These are phyloP conservation scores for Casuarius casuarius DNA, from an alignment of 2,113 vertebrate genomes.

Conservation along the genomic window DNA sequence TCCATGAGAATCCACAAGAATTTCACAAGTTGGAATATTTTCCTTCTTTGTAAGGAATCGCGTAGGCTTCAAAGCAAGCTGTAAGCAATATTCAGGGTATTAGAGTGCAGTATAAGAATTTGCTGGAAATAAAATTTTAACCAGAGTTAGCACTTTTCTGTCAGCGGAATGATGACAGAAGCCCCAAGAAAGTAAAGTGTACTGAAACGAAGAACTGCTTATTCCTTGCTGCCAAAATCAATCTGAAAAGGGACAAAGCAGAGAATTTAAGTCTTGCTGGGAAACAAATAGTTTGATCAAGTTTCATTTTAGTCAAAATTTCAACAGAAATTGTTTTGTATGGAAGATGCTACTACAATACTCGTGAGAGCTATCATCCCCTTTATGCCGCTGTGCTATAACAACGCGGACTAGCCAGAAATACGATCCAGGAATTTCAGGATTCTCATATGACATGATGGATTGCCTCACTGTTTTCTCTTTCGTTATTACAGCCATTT, in stretches of 20 bases:
- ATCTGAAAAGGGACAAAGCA: background rate
- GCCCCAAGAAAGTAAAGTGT: background rate
- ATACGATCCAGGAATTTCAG: background rate
- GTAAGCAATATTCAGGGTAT: background rate
- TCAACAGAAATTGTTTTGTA: slow-evolving; percentile 21
- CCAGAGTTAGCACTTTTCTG: background rate
- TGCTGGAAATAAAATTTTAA: background rate
- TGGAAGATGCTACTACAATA: background rate
- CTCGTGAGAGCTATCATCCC: background rate
- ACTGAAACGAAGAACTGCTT: slow-evolving; percentile 9
- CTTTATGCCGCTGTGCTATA: background rate
- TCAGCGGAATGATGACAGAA: background rate
- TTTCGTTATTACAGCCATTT: background rate
- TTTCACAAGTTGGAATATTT: background rate
- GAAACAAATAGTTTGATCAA: background rate
- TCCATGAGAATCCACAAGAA: background rate
- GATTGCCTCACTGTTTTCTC: background rate
- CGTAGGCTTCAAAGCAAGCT: background rate
- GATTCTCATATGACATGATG: background rate
- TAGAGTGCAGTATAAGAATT: background rate
- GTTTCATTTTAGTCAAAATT: background rate
- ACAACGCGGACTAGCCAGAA: background rate
- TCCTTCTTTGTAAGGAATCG: background rate
- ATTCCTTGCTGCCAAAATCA: slow-evolving; percentile 4
- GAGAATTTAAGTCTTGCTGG: background rate